These are phyloP conservation scores for Motacilla alba DNA, from an alignment of 2,113 vertebrate species.

Conservation along the genomic window DNA sequence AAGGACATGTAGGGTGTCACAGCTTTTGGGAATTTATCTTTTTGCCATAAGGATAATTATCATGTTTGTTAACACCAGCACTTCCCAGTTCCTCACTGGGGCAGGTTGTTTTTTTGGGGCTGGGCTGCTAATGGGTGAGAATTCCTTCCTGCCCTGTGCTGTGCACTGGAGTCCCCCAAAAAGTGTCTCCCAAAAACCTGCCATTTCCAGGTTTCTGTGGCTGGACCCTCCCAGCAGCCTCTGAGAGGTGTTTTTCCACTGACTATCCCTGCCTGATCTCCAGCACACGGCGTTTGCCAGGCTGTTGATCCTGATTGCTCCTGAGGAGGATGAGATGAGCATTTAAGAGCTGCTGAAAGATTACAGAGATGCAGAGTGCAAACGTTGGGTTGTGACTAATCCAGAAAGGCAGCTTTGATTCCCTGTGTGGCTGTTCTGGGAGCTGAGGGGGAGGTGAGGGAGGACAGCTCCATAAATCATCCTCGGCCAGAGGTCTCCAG, in stretches of 20 bases:
- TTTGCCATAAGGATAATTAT: neutral
- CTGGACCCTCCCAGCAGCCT: neutral
- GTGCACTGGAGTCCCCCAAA: accelerated
- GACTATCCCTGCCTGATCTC: neutral
- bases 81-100: neutral
- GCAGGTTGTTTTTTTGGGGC: neutral
- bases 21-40: neutral
- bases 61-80: neutral
- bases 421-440: neutral
- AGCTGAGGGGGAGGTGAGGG: neutral
- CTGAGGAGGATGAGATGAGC: neutral
- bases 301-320: neutral
- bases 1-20: neutral
- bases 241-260: neutral
- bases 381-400: neutral
- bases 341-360: neutral
- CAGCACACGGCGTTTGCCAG: neutral
- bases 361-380: neutral
- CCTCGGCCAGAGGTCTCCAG: neutral
- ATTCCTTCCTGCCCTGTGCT: neutral
- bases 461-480: neutral
- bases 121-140: neutral
- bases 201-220: neutral
- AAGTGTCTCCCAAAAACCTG: too few species aligned
- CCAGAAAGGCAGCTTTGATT: neutral